phyloP scores from a whole-genome alignment of 2,888 invertebrate species.

The Agrilus biguttatus region DNA sequence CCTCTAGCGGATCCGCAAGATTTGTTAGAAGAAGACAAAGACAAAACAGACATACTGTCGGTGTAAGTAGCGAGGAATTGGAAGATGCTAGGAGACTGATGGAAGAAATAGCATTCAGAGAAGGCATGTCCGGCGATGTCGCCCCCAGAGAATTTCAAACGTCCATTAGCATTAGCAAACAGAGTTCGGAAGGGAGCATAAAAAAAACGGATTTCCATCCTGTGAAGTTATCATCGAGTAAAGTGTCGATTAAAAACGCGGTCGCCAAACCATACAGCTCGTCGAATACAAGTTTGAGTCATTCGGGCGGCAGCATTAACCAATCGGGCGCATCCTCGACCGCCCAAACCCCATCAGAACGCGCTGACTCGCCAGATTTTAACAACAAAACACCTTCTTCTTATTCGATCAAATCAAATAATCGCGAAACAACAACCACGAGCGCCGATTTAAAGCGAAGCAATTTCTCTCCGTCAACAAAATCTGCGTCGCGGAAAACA shows the following conservation, averaged over 20 bases:
- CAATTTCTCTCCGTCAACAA: background rate
- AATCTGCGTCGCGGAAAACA: background rate
- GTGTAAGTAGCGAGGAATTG: conserved; percentile 67
- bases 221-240: conserved; percentile 12
- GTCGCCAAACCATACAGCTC: conserved; percentile 29
- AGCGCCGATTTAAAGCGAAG: background rate
- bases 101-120: conserved; percentile 43
- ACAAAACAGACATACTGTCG: conserved; percentile 64
- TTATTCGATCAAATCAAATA: too few species aligned
- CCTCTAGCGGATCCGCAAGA: conserved; percentile 22
- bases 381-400: background rate
- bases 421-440: conserved; percentile 2
- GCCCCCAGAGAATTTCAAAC: conserved; percentile 11
- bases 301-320: conserved; percentile 1
- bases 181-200: conserved; percentile 34
- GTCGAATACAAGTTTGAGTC: conserved; percentile 17
- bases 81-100: conserved; percentile 64
- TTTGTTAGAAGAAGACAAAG: conserved; percentile 43
- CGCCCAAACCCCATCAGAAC: conserved; percentile 27
- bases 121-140: conserved; percentile 14
- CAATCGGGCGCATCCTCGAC: conserved; percentile 22
- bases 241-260: conserved; percentile 25
- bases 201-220: conserved; percentile 10
- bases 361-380: conserved; percentile 21
- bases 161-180: conserved; percentile 30